Percentiles rank a stretch among this genome's conserved stretches.
phyloP scores from a whole-genome alignment of 2,888 invertebrate genomes.

The Dioctria linearis region DNA sequence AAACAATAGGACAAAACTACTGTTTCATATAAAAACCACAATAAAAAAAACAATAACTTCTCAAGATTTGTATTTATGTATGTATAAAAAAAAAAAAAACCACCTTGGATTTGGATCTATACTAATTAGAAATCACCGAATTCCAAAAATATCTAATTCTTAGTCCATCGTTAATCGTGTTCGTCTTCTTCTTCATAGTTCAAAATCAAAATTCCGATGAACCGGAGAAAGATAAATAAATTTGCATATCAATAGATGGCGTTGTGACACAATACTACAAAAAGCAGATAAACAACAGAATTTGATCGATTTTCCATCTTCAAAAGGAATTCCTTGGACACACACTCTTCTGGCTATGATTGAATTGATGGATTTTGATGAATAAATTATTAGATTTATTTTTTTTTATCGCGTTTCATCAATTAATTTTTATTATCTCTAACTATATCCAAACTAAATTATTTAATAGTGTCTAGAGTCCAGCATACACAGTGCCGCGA shows the following conservation, averaged over 20 bases:
- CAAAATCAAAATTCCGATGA: too few species aligned
- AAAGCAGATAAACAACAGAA: neutral
- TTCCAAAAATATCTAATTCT: too few species aligned
- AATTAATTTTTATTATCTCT: too few species aligned
- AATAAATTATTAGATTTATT: slow-evolving; percentile 2
- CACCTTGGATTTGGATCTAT: too few species aligned
- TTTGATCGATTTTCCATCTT: slow-evolving; percentile 40
- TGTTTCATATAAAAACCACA: slow-evolving; percentile 36
- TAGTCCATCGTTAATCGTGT: too few species aligned
- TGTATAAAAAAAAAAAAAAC: too few species aligned
- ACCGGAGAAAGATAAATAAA: neutral
- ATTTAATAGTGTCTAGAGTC: too few species aligned
- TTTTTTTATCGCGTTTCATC: too few species aligned
- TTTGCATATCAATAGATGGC: slow-evolving; percentile 36
- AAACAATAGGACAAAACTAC: slow-evolving; percentile 38
- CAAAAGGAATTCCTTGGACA: neutral
- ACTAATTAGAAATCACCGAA: too few species aligned
- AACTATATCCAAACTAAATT: too few species aligned
- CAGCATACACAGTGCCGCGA: too few species aligned
- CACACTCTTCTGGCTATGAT: neutral
- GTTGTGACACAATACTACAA: neutral
- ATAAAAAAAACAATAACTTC: neutral
- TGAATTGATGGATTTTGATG: slow-evolving; percentile 36
- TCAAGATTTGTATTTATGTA: neutral
- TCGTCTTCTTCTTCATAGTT: too few species aligned